phyloP scores from a whole-genome alignment of 1,140 invertebrate genomes.

The Drosophila melanica region DNA sequence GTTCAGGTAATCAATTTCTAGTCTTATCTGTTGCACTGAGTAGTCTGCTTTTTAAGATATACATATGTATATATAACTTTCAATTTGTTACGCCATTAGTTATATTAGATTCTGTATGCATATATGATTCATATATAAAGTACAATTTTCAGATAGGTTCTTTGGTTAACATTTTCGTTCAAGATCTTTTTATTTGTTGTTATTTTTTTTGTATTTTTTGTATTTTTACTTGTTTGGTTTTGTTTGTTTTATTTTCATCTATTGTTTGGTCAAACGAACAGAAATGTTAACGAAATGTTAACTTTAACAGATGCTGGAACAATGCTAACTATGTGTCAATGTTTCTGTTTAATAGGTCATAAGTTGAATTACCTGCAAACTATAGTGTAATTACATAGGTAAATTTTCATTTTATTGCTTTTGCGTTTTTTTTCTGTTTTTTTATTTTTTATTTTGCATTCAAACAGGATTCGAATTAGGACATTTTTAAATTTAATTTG shows the following conservation, averaged over 20 bases:
- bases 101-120: slow-evolving; percentile 16
- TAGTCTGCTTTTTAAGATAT: slow-evolving; percentile 69
- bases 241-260: slow-evolving; percentile 17
- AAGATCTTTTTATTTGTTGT: slow-evolving; percentile 8
- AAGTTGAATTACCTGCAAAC: slow-evolving; percentile 59
- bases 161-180: slow-evolving; percentile 1
- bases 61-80: slow-evolving; percentile 34
- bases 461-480: slow-evolving; percentile 40
- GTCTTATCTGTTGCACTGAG: slow-evolving; percentile 82
- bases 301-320: slow-evolving; percentile 38
- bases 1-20: slow-evolving; percentile 83
- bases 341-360: slow-evolving; percentile 28
- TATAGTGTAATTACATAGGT: slow-evolving; percentile 57
- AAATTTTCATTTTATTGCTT: slow-evolving; percentile 53
- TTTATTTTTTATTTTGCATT: slow-evolving; percentile 27
- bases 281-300: slow-evolving; percentile 43
- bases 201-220: neutral
- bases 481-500: slow-evolving; percentile 25
- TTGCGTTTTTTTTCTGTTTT: slow-evolving; percentile 16
- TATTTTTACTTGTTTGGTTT: slow-evolving; percentile 15
- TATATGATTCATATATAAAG: slow-evolving; percentile 37
- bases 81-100: slow-evolving; percentile 26
- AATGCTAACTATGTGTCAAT: slow-evolving; percentile 21
- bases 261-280: slow-evolving; percentile 41
- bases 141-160: slow-evolving; percentile 48